Base-by-base conservation (phyloP, 2,113 vertebrate genomes). In the Alectura lathami region DNA sequence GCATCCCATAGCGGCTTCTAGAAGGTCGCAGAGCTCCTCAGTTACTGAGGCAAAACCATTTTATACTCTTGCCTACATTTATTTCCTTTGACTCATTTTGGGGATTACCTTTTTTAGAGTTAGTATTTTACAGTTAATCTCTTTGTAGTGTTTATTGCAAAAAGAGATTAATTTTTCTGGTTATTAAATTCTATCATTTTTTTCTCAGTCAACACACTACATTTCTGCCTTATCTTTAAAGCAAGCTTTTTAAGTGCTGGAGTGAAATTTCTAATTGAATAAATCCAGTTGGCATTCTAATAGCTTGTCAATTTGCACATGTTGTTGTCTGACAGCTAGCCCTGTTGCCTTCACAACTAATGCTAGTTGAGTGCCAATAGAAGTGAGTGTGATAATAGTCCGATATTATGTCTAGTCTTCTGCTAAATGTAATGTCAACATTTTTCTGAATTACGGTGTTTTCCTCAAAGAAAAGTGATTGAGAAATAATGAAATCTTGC, bases 301-400 rank as follows among this genome's bases (percentile, higher is more conserved):
- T 72, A 89, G n/a, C 79, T 70, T 76, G 86, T 91, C 84, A 84
- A 16, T 79, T 87, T 91, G 57, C 2, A 42, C 48, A 8, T 68
- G 32, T 88, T 66, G 30, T 88, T 95, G 20, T 74, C 42, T 96
- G 96, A 96, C 96, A 96, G 79, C 89, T 89, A 94, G 76, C 79
- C 79, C 45, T 89, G 88, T 93, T 88, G 80, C 95, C 88, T 95
- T 83, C 90, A 66, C 83, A 74, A 22, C 80, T 75, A 60, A 43
- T 93, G 67, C 75, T 92, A 18, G 69, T 66, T 94, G 85, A 91
- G 68, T 93, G 72, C 86, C 93, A 86, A 17, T 89, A 86, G 67
- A 86, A 94, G 76, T 86, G 77, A 29, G 11, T 78, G 68, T 72
- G 67, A 85, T 70, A 88, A 94, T 95, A 90, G 86, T 88, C 76